phyloP scores from a whole-genome alignment of 1,140 invertebrate species.

The Papilio polyxenes region DNA sequence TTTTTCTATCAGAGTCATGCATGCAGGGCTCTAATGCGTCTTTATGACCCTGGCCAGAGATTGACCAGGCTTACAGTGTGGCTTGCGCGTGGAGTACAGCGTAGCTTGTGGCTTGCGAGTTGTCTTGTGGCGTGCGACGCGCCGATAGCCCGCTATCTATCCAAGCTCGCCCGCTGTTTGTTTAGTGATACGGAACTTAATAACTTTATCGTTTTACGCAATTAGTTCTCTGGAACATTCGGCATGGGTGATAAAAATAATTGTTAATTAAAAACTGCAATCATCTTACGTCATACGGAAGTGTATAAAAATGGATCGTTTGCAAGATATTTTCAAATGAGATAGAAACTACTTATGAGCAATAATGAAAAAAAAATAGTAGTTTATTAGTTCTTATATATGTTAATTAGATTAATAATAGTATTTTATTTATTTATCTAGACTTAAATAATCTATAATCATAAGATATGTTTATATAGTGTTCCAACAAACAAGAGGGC shows the following conservation, averaged over 20 bases:
- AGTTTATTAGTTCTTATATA: no score
- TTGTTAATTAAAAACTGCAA: conserved; percentile 8
- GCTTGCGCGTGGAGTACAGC: background rate
- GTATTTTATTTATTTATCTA: no score
- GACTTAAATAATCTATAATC: no score
- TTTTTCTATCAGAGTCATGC: conserved; percentile 56
- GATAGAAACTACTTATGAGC: background rate
- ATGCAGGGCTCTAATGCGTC: conserved; percentile 43
- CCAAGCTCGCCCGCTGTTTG: background rate
- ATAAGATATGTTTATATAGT: background rate
- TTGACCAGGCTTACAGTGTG: background rate
- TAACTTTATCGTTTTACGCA: conserved; percentile 23
- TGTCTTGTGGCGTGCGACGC: background rate
- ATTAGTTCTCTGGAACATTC: conserved; percentile 19
- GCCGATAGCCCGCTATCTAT: background rate
- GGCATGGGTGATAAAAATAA: background rate
- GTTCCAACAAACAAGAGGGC: background rate
- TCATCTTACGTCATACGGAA: background rate
- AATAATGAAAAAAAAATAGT: no score
- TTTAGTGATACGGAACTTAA: conserved; percentile 4
- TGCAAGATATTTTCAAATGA: background rate
- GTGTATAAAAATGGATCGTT: background rate
- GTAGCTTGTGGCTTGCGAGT: background rate
- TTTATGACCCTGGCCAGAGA: conserved; percentile 5
- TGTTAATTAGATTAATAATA: no score